Percentiles rank a stretch among this genome's conserved stretches.
These are phyloP conservation scores for Montipora cactus DNA, from an alignment of 64 coral and sea anemone genomes.

Conservation along the genomic window DNA sequence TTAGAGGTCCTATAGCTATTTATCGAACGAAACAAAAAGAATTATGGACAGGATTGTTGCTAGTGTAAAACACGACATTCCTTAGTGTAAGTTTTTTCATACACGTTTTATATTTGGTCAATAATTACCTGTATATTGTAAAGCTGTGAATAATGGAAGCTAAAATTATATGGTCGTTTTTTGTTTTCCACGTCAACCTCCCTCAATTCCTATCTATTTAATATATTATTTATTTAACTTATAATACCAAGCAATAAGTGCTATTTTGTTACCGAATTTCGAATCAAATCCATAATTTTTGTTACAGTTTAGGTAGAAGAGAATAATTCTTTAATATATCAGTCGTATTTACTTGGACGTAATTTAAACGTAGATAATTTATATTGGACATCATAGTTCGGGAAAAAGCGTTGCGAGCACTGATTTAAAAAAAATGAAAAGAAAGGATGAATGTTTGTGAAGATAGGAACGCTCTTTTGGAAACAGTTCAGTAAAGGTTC, in stretches of 20 bases:
- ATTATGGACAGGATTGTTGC: conserved; percentile 80
- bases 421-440: conserved; percentile 19
- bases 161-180: conserved; percentile 78
- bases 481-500: conserved; percentile 52
- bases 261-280: conserved; percentile 96
- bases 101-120: conserved; percentile 98
- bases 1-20: conserved; percentile 93
- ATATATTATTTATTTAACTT: conserved; percentile 99
- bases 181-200: conserved; percentile 46
- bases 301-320: conserved; percentile 85
- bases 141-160: conserved; percentile 96
- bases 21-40: conserved; percentile 92
- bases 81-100: conserved; percentile 88
- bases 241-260: conserved; percentile 95
- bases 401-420: conserved; percentile 32
- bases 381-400: conserved; percentile 59
- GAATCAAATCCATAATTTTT: conserved; percentile 87
- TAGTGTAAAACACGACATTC: conserved; percentile 94
- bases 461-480: conserved; percentile 45
- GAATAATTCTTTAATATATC: conserved; percentile 90
- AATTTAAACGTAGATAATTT: conserved; percentile 91
- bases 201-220: conserved; percentile 91
- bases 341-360: conserved; percentile 73
- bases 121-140: conserved; percentile 95
- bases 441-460: conserved; percentile 29